These are phyloP conservation scores for Beroe ovata DNA, from an alignment of 37 sponge, comb jelly and placozoan genomes.

Conservation along the genomic window DNA sequence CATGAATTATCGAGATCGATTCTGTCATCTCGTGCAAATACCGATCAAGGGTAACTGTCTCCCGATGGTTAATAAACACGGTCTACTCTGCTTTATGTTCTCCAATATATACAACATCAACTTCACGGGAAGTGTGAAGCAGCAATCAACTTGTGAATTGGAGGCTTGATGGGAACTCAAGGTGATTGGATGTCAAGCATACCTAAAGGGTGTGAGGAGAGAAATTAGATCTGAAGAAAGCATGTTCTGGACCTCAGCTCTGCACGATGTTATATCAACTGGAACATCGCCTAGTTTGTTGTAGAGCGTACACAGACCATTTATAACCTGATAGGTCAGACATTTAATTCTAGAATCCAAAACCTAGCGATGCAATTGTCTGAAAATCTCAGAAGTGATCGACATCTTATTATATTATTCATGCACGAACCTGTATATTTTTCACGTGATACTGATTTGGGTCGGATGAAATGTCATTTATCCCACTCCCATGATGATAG, in stretches of 20 bases:
- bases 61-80: too few relatives aligned
- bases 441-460: conserved; percentile 27
- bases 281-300: conserved; percentile 31
- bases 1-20: too few relatives aligned
- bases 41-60: too few relatives aligned
- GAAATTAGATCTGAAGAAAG: neutral
- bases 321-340: conserved; percentile 17
- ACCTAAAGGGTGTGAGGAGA: conserved; percentile 37
- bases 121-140: neutral
- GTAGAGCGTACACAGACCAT: conserved; percentile 40
- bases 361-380: too few relatives aligned
- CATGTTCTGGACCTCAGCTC: conserved; percentile 39
- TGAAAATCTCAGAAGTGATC: too few relatives aligned
- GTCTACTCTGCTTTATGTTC: too few relatives aligned
- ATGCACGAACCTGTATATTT: conserved; percentile 20
- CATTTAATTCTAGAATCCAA: too few relatives aligned
- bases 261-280: conserved; percentile 2
- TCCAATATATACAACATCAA: too few relatives aligned
- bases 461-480: conserved; percentile 14
- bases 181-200: too few relatives aligned
- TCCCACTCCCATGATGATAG: neutral
- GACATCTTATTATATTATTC: too few relatives aligned
- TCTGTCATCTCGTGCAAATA: neutral
- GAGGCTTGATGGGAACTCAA: neutral
- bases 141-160: neutral